These are phyloP conservation scores for Borostomias antarcticus DNA, from an alignment of 2,797 vertebrate genomes.

Conservation along the genomic window DNA sequence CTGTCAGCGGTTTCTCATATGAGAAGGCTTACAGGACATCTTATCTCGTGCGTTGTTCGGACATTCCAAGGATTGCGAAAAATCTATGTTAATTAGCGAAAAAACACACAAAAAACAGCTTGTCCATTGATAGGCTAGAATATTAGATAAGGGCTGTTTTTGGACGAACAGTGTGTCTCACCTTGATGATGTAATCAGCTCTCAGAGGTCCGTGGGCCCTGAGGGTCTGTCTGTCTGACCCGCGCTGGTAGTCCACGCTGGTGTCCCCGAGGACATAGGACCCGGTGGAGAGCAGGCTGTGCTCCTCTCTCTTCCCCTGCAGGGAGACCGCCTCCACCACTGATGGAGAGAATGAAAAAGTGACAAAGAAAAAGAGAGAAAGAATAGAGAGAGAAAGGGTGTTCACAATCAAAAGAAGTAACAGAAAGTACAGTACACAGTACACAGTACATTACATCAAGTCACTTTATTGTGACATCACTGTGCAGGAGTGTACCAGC, in stretches of 20 bases:
- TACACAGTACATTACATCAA: too few relatives aligned
- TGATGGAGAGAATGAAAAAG: constrained; percentile 55
- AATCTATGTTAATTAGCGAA: too few relatives aligned
- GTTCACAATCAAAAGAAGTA: not conserved
- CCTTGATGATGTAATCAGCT: constrained; percentile 91
- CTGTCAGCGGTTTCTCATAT: too few relatives aligned
- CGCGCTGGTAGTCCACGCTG: constrained; percentile 86
- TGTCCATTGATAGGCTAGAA: too few relatives aligned
- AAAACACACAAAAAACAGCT: too few relatives aligned
- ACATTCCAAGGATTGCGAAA: too few relatives aligned
- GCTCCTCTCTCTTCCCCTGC: constrained; percentile 81
- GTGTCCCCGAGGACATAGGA: constrained; percentile 84
- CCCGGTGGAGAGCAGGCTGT: constrained; percentile 77
- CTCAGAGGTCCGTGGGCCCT: constrained; percentile 83
- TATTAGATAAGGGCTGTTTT: too few relatives aligned
- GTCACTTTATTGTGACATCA: too few relatives aligned
- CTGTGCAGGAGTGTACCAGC: too few relatives aligned
- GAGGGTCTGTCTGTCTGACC: constrained; percentile 80
- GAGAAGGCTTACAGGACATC: too few relatives aligned
- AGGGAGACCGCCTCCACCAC: constrained; percentile 88
- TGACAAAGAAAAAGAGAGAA: not conserved
- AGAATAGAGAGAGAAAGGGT: not conserved
- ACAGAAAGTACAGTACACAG: too few relatives aligned
- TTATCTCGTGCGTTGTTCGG: too few relatives aligned
- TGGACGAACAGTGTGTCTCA: constrained; percentile 66